These are phyloP conservation scores for Micrasema minimum DNA, from an alignment of 1,140 invertebrate genomes.

Conservation along the genomic window DNA sequence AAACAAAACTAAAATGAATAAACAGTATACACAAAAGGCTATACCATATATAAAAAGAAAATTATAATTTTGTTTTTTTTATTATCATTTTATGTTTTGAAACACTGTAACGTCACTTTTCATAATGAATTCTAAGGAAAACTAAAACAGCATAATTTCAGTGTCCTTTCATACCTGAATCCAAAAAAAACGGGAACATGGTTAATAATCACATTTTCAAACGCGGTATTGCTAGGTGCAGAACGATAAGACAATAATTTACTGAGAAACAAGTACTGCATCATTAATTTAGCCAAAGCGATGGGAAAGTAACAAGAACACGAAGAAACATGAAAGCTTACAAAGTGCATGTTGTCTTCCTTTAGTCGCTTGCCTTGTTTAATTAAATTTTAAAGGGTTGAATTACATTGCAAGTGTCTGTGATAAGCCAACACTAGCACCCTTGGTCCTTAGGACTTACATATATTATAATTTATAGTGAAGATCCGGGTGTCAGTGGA, in stretches of 20 bases:
- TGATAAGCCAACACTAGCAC: conserved; percentile 28
- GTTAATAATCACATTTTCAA: not conserved
- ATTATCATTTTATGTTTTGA: too few species aligned
- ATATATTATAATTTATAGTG: too few species aligned
- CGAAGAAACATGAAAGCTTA: conserved; percentile 30
- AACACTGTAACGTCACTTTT: too few species aligned
- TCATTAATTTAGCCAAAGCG: conserved; percentile 28
- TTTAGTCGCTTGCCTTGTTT: conserved; percentile 39
- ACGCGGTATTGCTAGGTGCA: not conserved
- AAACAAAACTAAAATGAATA: too few species aligned
- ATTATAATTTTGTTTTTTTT: too few species aligned
- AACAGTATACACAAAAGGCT: too few species aligned
- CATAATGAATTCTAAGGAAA: too few species aligned
- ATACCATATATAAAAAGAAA: too few species aligned
- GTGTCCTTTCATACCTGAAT: too few species aligned
- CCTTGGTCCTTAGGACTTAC: conserved; percentile 1
- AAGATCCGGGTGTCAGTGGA: conserved; percentile 10
- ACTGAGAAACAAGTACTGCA: conserved; percentile 7
- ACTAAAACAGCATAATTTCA: too few species aligned
- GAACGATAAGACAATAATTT: conserved; percentile 1
- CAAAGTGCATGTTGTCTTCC: conserved; percentile 43
- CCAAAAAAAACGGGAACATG: too few species aligned
- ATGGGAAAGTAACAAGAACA: conserved; percentile 20
- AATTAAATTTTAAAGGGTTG: conserved; percentile 49
- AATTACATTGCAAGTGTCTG: conserved; percentile 44